Percentiles rank a stretch among this genome's conserved stretches.
Evolutionary conservation across 2,797 vertebrate species (phyloP).

Genomic region (Peromyscus melanophrys): DNA sequence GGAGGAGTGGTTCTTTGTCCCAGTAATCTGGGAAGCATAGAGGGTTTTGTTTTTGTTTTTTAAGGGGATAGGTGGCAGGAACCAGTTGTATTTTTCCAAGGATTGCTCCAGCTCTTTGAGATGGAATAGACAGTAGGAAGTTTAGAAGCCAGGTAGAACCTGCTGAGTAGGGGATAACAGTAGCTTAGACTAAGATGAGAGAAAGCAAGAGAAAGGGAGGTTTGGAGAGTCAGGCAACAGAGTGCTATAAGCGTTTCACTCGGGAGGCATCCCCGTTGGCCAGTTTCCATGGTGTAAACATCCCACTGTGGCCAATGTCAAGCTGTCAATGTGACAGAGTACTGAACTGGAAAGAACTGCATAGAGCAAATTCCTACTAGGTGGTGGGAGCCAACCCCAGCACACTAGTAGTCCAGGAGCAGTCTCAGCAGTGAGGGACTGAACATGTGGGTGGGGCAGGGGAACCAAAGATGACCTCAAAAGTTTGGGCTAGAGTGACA

Average conservation of each 20-base stretch:
- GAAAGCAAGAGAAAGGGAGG: neutral
- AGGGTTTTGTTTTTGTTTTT: conserved; percentile 23
- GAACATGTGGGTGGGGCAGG: too few species aligned
- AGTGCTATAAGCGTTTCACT: neutral
- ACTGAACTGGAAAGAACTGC: neutral
- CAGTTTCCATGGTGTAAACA: neutral
- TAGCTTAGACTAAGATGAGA: neutral
- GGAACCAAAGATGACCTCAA: neutral
- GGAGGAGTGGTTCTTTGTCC: neutral
- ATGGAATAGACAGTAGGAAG: neutral
- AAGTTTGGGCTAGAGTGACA: neutral
- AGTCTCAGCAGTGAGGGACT: too few species aligned
- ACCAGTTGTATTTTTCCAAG: conserved; percentile 21
- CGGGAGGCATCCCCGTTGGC: neutral
- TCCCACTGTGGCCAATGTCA: neutral
- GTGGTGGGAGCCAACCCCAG: rapidly evolving
- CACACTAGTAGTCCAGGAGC: neutral
- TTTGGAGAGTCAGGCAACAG: neutral
- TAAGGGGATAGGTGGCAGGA: neutral
- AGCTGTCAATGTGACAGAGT: neutral
- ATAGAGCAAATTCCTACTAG: rapidly evolving
- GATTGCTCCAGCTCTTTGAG: neutral
- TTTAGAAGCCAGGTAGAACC: neutral
- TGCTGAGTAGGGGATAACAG: neutral
- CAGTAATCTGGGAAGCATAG: conserved; percentile 44